A percentile compares a stretch with the other conserved stretches of the same genome.
phyloP scores from a whole-genome alignment of 1,140 invertebrate species.

The Drosophila persimilis region DNA sequence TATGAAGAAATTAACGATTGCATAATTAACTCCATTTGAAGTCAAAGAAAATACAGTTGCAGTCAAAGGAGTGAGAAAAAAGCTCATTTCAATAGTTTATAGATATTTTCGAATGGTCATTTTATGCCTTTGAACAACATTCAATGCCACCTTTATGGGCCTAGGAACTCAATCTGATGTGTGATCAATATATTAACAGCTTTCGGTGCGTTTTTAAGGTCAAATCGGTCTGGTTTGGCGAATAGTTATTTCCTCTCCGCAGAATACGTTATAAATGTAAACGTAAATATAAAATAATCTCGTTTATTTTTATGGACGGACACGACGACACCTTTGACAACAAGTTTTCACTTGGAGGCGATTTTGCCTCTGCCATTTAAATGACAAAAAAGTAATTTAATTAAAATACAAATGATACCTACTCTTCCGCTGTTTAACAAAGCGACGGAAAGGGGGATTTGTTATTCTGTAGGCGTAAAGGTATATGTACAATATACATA shows the following conservation, averaged over 20 bases:
- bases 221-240: conserved; percentile 41
- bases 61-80: too few relatives aligned
- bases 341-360: conserved; percentile 31
- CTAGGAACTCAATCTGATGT: conserved; percentile 26
- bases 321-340: conserved; percentile 15
- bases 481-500: too few relatives aligned
- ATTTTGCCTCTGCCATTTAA: conserved; percentile 24
- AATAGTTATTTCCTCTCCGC: conserved; percentile 9
- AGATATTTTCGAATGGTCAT: conserved; percentile 26
- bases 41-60: conserved; percentile 16
- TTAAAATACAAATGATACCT: neutral
- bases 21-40: neutral
- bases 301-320: conserved; percentile 22
- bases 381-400: conserved; percentile 40
- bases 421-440: conserved; percentile 20
- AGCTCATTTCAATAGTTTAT: conserved; percentile 14
- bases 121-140: neutral
- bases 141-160: conserved; percentile 19
- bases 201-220: conserved; percentile 48
- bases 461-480: neutral
- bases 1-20: conserved; percentile 20
- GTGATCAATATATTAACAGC: conserved; percentile 24
- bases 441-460: too few relatives aligned
- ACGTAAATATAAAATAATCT: conserved; percentile 34
- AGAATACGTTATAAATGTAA: conserved; percentile 43